Evolutionary conservation across 2,888 invertebrate genomes (phyloP).

Genomic region (Ceriagrion tenellum): DNA sequence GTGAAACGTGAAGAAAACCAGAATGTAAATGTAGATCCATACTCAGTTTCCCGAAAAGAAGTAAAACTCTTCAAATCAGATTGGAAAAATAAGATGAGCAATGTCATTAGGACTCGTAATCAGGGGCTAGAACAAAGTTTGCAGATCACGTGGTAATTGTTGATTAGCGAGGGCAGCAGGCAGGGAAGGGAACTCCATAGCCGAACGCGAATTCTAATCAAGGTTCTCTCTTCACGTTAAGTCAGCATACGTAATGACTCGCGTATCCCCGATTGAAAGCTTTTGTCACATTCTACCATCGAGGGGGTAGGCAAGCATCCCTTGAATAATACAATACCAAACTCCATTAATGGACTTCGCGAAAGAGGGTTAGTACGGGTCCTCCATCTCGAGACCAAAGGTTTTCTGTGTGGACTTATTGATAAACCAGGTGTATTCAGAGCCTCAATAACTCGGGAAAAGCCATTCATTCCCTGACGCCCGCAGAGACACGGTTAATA

Average conservation of each 20-base stretch:
- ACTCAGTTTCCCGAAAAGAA: background rate
- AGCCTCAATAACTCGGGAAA: background rate
- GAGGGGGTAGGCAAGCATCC: background rate
- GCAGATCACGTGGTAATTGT: background rate
- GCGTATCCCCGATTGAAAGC: background rate
- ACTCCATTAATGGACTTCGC: background rate
- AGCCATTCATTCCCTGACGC: background rate
- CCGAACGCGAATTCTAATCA: background rate
- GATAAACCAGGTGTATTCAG: background rate
- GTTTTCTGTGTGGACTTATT: background rate
- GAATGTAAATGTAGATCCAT: background rate
- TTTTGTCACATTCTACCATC: background rate
- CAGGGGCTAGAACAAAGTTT: background rate
- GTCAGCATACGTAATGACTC: background rate
- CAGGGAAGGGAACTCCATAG: background rate
- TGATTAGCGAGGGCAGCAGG: background rate
- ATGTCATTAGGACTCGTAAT: background rate
- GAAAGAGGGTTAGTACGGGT: background rate
- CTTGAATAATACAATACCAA: background rate
- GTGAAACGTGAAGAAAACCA: background rate
- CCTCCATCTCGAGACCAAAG: background rate
- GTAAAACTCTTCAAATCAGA: background rate
- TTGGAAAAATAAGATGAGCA: background rate
- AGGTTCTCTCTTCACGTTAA: background rate
- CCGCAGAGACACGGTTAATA: background rate